Percentiles rank a stretch among this genome's conserved stretches.
phyloP scores from a whole-genome alignment of 1,140 invertebrate genomes.

The Eriosoma lanigerum region DNA sequence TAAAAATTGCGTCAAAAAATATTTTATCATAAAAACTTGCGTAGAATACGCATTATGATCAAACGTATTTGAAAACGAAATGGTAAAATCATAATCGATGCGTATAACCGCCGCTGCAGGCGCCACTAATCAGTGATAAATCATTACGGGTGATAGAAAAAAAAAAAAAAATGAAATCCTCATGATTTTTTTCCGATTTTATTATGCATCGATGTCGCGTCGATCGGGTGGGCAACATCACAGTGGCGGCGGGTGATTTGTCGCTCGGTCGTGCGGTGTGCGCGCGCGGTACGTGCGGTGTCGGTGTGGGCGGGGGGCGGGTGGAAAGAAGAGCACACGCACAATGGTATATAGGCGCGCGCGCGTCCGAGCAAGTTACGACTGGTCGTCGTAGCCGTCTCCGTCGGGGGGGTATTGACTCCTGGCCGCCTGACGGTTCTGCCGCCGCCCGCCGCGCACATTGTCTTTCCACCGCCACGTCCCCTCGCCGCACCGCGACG shows the following conservation, averaged over 20 bases:
- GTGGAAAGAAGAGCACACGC: neutral
- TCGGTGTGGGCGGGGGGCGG: neutral
- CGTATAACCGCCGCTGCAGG: too few relatives aligned
- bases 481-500: neutral
- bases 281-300: constrained; percentile 8
- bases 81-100: too few relatives aligned
- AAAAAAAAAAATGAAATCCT: too few relatives aligned
- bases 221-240: neutral
- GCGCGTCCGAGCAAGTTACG: constrained; percentile 16
- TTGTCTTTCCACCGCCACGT: constrained; percentile 31
- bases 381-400: constrained; percentile 7
- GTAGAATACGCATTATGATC: too few relatives aligned
- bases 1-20: too few relatives aligned
- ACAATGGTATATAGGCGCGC: too few relatives aligned
- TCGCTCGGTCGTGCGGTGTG: constrained; percentile 32
- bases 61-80: too few relatives aligned
- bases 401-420: constrained; percentile 49
- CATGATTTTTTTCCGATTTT: too few relatives aligned
- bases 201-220: too few relatives aligned
- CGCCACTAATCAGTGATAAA: too few relatives aligned
- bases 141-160: too few relatives aligned
- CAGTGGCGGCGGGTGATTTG: constrained; percentile 28
- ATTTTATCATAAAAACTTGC: too few relatives aligned
- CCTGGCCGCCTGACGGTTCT: constrained; percentile 32
- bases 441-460: constrained; percentile 30